These are phyloP conservation scores for Siphlonurus alternatus DNA, from an alignment of 2,888 invertebrate genomes.

Conservation along the genomic window DNA sequence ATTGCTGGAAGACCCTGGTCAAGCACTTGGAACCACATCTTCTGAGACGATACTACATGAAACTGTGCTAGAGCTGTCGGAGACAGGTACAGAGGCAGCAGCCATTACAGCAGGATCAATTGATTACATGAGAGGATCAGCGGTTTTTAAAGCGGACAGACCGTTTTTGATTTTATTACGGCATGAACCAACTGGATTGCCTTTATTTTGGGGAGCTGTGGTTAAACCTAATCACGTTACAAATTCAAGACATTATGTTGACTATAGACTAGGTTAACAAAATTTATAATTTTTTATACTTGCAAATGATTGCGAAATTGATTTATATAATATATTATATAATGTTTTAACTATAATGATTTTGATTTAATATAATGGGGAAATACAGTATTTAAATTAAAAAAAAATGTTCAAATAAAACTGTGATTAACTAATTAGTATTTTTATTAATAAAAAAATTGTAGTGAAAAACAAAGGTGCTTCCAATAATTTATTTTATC, in stretches of 20 bases:
- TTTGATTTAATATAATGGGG: too few relatives aligned
- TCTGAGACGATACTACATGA: background rate
- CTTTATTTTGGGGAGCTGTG: background rate
- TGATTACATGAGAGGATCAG: background rate
- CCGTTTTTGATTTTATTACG: background rate
- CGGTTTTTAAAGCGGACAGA: background rate
- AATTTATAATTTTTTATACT: too few relatives aligned
- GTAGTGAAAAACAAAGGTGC: too few relatives aligned
- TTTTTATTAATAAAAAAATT: too few relatives aligned
- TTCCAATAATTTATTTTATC: too few relatives aligned
- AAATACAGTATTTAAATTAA: too few relatives aligned
- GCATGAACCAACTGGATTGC: background rate
- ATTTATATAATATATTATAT: too few relatives aligned
- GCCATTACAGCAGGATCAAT: background rate
- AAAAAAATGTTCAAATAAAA: too few relatives aligned
- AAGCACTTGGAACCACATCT: background rate
- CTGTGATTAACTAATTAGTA: too few relatives aligned
- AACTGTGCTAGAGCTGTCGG: background rate
- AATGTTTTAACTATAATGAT: too few relatives aligned
- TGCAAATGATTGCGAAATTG: too few relatives aligned
- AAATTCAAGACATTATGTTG: background rate
- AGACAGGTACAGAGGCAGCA: conserved; percentile 2
- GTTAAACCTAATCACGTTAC: background rate
- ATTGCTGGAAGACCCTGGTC: background rate
- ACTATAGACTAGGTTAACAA: background rate